Evolutionary conservation across 2,888 invertebrate species (phyloP).

Genomic region (Cheilosia scutellata): DNA sequence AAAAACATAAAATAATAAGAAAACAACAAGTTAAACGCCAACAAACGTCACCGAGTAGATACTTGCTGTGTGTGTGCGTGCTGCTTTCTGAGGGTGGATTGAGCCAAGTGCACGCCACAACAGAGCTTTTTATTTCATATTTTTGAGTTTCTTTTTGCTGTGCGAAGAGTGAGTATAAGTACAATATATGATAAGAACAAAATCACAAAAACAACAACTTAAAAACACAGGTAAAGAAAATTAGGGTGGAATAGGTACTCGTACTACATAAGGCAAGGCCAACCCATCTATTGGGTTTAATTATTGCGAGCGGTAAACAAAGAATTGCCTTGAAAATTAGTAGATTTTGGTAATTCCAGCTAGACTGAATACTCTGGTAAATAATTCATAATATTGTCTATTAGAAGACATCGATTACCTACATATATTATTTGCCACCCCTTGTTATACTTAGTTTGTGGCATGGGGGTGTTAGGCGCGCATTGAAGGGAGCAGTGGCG

Average conservation of each 20-base stretch:
- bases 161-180: background rate
- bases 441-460: too few species aligned
- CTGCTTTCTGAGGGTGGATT: conserved; percentile 13
- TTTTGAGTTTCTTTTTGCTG: conserved; percentile 7
- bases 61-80: background rate
- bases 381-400: too few species aligned
- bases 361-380: too few species aligned
- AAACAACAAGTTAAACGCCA: conserved; percentile 7
- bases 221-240: background rate
- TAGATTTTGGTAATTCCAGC: background rate
- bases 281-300: background rate
- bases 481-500: too few species aligned
- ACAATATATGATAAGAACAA: conserved; percentile 6
- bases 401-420: too few species aligned
- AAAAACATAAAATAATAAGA: conserved; percentile 7
- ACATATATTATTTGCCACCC: too few species aligned
- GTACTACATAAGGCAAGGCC: background rate
- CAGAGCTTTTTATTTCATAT: conserved; percentile 18
- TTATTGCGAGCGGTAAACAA: background rate
- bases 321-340: background rate
- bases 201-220: background rate
- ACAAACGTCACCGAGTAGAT: conserved; percentile 14
- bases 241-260: background rate
- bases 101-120: background rate
- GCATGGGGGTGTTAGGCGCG: too few species aligned